Conservation (phyloP, 2,113 vertebrate species). For the Actenoides lindsayi region DNA sequence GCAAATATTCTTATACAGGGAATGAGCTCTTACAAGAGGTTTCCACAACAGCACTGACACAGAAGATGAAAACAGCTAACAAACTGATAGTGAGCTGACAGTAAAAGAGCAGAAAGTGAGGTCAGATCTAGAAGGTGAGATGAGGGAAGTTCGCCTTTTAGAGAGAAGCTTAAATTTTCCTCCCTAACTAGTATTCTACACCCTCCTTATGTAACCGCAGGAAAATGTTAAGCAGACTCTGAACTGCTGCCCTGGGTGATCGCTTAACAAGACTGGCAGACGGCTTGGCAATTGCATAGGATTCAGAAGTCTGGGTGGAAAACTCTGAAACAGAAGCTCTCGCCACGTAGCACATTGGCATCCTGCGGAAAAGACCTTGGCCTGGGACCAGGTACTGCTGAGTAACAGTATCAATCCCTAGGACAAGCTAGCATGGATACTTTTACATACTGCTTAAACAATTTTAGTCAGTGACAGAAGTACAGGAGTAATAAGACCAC, state of each 20-base stretch:
- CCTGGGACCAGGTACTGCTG: constrained; percentile 7
- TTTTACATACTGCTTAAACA: not conserved
- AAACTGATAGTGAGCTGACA: rapidly evolving
- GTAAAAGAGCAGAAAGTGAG: not conserved
- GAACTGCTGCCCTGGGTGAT: not conserved
- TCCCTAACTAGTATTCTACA: not conserved
- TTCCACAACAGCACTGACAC: not conserved
- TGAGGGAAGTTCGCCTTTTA: not conserved
- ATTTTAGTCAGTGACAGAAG: not conserved
- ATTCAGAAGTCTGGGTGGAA: constrained; percentile 37
- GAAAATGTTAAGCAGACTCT: constrained; percentile 32
- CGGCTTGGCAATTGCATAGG: not conserved
- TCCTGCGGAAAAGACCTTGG: constrained; percentile 56
- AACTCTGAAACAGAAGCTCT: constrained; percentile 55
- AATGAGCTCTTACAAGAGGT: not conserved
- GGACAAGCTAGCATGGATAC: not conserved
- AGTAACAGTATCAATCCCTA: not conserved
- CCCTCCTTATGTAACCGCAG: not conserved
- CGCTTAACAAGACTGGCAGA: not conserved
- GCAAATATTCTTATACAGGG: not conserved
- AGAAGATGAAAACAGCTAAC: not conserved
- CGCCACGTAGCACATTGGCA: constrained; percentile 40
- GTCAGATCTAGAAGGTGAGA: not conserved
- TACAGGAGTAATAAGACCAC: not conserved
- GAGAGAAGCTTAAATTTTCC: not conserved